phyloP scores from a whole-genome alignment of 2,113 vertebrate genomes.

The Microcebus ravelobensis region DNA sequence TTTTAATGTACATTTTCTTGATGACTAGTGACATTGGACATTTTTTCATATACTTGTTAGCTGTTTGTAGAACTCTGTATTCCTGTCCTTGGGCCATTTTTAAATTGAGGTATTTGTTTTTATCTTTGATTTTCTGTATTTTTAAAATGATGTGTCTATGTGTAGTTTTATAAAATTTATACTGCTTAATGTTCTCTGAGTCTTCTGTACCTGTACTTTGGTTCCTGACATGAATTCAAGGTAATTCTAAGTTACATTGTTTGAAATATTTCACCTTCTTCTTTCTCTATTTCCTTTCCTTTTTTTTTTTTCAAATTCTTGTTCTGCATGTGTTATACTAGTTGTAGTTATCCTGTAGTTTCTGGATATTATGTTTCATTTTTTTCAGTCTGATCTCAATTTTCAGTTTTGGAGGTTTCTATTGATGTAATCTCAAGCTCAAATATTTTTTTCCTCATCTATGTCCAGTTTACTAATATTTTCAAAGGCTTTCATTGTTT shows the following conservation, averaged over 20 bases:
- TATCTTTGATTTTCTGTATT: background rate
- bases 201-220: background rate
- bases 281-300: background rate
- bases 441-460: background rate
- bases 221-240: background rate
- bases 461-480: background rate
- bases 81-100: background rate
- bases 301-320: background rate
- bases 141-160: background rate
- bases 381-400: background rate
- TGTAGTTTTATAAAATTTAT: background rate
- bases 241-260: background rate
- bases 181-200: background rate
- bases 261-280: background rate
- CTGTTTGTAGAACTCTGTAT: background rate
- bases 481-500: background rate
- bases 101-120: background rate
- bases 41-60: background rate
- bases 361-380: background rate
- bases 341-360: background rate
- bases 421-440: background rate
- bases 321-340: background rate
- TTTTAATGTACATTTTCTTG: background rate
- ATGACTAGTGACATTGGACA: background rate
- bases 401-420: background rate